A percentile compares a stretch with the other conserved stretches of the same genome.
phyloP scores from a whole-genome alignment of 2,797 vertebrate species.

The Coreius guichenoti region DNA sequence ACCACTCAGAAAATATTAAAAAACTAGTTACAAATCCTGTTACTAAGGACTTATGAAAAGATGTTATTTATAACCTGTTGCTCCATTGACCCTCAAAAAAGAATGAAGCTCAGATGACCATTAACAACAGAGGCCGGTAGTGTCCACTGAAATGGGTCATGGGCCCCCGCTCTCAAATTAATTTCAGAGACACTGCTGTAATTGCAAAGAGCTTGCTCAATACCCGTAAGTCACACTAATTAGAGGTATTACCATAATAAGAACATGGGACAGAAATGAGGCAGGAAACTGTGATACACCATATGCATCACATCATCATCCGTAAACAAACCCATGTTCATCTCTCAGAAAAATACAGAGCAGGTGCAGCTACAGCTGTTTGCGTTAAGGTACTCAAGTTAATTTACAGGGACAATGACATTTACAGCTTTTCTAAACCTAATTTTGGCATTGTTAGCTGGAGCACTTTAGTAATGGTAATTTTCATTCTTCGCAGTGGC shows the following conservation, averaged over 20 bases:
- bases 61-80: background rate
- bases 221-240: conserved; percentile 52
- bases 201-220: conserved; percentile 39
- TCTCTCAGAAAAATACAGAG: background rate
- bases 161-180: conserved; percentile 38
- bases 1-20: background rate
- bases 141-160: conserved; percentile 35
- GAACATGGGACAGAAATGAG: background rate
- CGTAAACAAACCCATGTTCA: conserved; percentile 20
- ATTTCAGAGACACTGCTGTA: conserved; percentile 50
- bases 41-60: background rate
- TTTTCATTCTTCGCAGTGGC: background rate
- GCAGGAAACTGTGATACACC: background rate
- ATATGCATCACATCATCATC: conserved; percentile 21
- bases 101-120: background rate
- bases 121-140: background rate
- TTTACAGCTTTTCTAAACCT: background rate
- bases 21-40: background rate
- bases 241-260: conserved; percentile 48
- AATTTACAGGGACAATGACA: background rate
- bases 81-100: background rate
- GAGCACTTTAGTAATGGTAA: background rate
- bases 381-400: conserved; percentile 1
- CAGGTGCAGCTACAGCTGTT: background rate
- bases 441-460: background rate